Evolutionary conservation across 1,140 invertebrate species (phyloP).

Genomic region (Bilobella aurantiaca): DNA sequence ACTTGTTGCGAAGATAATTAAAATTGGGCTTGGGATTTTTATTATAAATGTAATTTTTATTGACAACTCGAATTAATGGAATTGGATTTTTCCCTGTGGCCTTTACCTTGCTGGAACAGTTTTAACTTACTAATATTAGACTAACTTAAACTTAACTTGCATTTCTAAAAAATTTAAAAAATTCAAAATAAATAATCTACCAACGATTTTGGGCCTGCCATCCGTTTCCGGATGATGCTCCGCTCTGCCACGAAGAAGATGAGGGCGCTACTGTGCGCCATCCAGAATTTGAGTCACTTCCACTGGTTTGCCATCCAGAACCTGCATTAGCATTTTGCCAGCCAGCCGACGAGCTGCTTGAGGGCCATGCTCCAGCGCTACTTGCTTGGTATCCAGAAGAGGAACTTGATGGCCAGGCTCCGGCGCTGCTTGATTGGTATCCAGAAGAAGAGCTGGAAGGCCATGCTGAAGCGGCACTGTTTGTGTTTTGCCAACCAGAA

Average conservation of each 20-base stretch:
- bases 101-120: too few relatives aligned
- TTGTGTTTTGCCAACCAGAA: too few relatives aligned
- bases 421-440: not conserved
- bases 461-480: too few relatives aligned
- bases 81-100: too few relatives aligned
- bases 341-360: not conserved
- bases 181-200: not conserved
- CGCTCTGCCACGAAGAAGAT: not conserved
- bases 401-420: not conserved
- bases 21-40: too few relatives aligned
- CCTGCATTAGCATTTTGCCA: not conserved
- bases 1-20: too few relatives aligned
- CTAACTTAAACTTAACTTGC: too few relatives aligned
- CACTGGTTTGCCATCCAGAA: constrained; percentile 1
- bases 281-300: not conserved
- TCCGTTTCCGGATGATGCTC: not conserved
- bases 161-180: too few relatives aligned
- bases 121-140: too few relatives aligned
- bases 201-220: not conserved
- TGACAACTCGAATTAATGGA: too few relatives aligned
- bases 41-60: too few relatives aligned
- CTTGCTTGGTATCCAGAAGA: too few relatives aligned
- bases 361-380: not conserved
- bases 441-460: not conserved
- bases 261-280: not conserved